phyloP scores from a whole-genome alignment of 2,888 invertebrate genomes.

The Nasonia oneida region DNA sequence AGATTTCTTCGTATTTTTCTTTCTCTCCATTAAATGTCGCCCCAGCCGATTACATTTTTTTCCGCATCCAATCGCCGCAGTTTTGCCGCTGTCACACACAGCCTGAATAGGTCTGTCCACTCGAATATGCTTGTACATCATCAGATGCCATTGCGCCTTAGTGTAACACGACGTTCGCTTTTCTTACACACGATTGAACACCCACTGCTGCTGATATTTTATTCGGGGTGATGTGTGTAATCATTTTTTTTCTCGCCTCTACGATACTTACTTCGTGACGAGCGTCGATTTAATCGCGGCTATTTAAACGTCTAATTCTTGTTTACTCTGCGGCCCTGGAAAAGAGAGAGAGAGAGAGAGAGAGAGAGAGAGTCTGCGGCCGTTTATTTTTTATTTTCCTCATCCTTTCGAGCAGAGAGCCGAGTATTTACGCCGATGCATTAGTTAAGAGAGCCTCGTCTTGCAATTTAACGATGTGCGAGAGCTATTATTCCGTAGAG shows the following conservation, averaged over 20 bases:
- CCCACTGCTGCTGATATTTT: neutral
- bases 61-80: slow-evolving; percentile 19
- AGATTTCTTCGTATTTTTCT: slow-evolving; percentile 6
- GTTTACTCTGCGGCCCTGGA: neutral
- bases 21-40: slow-evolving; percentile 33
- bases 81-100: neutral
- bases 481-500: slow-evolving; percentile 56
- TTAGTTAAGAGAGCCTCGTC: slow-evolving; percentile 54
- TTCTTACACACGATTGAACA: neutral
- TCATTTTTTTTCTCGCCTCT: neutral
- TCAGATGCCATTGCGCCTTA: slow-evolving; percentile 20
- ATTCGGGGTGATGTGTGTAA: neutral
- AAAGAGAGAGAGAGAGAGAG: too few species aligned
- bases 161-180: slow-evolving; percentile 35
- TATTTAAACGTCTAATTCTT: neutral
- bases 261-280: too few species aligned
- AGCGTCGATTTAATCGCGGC: neutral
- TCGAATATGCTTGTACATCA: neutral
- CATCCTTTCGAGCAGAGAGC: slow-evolving; percentile 14
- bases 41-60: slow-evolving; percentile 21
- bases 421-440: slow-evolving; percentile 51
- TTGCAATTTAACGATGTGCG: slow-evolving; percentile 56
- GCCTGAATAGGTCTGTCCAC: slow-evolving; percentile 35
- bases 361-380: neutral
- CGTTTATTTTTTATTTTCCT: slow-evolving; percentile 41